A percentile compares a stretch with the other conserved stretches of the same genome.
phyloP scores from a whole-genome alignment of 2,797 vertebrate genomes.

The Bothrops alternatus region DNA sequence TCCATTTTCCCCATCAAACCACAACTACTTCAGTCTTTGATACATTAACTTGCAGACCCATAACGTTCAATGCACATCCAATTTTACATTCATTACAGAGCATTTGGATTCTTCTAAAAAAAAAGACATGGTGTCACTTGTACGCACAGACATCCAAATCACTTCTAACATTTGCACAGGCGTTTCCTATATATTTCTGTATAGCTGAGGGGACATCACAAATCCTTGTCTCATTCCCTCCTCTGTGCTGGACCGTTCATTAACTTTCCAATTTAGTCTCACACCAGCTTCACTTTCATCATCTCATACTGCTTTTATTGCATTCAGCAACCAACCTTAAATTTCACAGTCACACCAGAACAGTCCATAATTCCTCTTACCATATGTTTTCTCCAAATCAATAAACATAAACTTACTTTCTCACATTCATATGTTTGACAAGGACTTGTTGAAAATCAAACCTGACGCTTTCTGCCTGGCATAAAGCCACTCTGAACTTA shows the following conservation, averaged over 20 bases:
- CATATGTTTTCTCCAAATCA: not conserved
- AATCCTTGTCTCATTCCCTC: not conserved
- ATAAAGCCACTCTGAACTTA: not conserved
- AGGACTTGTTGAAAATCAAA: not conserved
- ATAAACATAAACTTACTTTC: not conserved
- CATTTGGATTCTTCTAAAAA: not conserved
- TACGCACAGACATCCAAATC: not conserved
- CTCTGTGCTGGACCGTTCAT: not conserved
- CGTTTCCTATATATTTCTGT: not conserved
- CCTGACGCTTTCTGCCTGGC: not conserved
- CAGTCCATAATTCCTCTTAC: not conserved
- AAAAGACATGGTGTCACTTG: not conserved
- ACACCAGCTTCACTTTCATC: not conserved
- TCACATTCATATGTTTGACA: not conserved
- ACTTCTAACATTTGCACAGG: not conserved
- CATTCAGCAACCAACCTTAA: not conserved
- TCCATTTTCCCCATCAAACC: not conserved
- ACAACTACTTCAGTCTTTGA: not conserved
- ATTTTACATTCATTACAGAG: not conserved
- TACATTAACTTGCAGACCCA: not conserved
- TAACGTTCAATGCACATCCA: not conserved
- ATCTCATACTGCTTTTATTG: not conserved
- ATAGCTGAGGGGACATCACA: not conserved
- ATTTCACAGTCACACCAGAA: not conserved
- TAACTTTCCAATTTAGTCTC: not conserved